Evolutionary conservation across 2,113 vertebrate genomes (phyloP).

Genomic region (Chamaea fasciata): DNA sequence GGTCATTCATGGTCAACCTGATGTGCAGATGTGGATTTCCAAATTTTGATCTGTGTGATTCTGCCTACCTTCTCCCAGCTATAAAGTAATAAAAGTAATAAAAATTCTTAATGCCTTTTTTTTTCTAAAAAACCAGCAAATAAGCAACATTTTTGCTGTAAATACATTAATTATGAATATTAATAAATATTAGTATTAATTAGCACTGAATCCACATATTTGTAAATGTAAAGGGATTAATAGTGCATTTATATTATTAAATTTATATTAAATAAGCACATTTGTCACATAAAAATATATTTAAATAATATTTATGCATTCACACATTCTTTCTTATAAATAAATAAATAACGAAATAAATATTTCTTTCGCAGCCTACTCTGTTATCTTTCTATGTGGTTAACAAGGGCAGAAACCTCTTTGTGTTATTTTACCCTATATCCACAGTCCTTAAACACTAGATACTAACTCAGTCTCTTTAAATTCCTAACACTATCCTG

Average conservation of each 20-base stretch:
- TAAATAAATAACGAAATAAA: no score
- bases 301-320: no score
- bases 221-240: neutral
- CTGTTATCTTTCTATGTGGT: neutral
- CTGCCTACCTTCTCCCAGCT: neutral
- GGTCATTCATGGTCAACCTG: neutral
- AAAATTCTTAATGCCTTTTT: neutral
- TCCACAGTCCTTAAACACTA: neutral
- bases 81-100: neutral
- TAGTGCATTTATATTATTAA: no score
- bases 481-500: neutral
- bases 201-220: neutral
- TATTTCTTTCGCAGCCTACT: neutral
- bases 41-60: neutral
- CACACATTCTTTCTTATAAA: no score
- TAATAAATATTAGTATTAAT: neutral
- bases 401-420: neutral
- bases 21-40: neutral
- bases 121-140: rapidly evolving
- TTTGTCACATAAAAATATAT: no score
- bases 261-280: no score
- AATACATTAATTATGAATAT: neutral
- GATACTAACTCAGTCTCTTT: neutral
- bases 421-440: neutral
- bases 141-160: neutral